Percentiles rank a stretch among this genome's conserved stretches.
phyloP scores from a whole-genome alignment of 2,888 invertebrate genomes.

The Phortica magna region DNA sequence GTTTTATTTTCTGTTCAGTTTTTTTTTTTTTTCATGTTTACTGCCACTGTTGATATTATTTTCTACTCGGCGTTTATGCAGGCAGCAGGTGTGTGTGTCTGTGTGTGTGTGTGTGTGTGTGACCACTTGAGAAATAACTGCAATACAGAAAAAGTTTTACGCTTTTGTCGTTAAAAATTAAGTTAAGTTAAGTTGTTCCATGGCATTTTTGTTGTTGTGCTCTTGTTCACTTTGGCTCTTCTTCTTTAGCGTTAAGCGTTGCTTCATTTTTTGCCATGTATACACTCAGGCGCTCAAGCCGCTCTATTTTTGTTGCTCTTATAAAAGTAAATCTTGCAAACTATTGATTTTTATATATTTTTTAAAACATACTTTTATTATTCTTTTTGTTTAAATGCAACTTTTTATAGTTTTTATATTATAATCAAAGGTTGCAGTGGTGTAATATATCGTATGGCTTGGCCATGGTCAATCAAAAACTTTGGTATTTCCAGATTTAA shows the following conservation, averaged over 20 bases:
- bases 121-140: constrained; percentile 14
- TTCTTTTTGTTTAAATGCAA: no score
- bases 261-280: no score
- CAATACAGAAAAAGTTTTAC: constrained; percentile 7
- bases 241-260: neutral
- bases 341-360: no score
- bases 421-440: no score
- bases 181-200: constrained; percentile 8
- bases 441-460: no score
- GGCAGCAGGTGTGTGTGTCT: neutral
- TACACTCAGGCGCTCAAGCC: no score
- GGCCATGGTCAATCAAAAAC: no score
- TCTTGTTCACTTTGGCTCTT: neutral
- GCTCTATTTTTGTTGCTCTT: no score
- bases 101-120: neutral
- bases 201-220: neutral
- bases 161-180: constrained; percentile 22
- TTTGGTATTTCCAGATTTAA: no score
- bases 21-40: neutral
- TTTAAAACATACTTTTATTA: no score
- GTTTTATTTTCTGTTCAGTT: neutral
- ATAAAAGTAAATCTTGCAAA: no score
- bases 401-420: no score
- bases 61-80: neutral
- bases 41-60: neutral